These are phyloP conservation scores for Actinemys pallida DNA, from an alignment of 2,113 vertebrate species.

Conservation along the genomic window DNA sequence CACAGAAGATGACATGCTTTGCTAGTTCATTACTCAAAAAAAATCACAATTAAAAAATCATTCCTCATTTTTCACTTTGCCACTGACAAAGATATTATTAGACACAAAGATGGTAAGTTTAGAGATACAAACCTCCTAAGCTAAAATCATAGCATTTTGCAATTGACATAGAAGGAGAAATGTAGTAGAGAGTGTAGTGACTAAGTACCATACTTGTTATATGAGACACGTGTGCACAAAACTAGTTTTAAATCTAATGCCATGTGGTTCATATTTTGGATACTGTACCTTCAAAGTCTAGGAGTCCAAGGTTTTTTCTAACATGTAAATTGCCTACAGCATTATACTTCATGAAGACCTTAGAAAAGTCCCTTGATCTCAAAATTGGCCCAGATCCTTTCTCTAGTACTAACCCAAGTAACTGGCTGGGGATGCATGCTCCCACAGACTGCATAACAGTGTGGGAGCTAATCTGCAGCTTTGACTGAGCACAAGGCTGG, in stretches of 20 bases:
- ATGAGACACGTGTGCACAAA: neutral
- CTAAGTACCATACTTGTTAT: neutral
- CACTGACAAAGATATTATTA: rapidly evolving
- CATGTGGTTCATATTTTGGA: neutral
- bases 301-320: neutral
- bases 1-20: neutral
- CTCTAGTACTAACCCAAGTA: neutral
- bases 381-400: neutral
- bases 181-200: neutral
- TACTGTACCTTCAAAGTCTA: neutral
- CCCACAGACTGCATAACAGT: no score
- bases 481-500: no score
- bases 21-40: neutral
- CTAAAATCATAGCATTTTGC: neutral
- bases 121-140: neutral
- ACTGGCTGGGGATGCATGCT: neutral
- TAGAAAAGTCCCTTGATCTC: neutral
- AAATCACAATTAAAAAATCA: neutral
- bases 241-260: neutral
- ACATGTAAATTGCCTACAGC: neutral
- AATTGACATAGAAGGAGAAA: neutral
- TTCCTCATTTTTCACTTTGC: neutral
- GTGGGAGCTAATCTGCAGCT: no score
- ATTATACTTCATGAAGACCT: neutral
- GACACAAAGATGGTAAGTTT: neutral